These are phyloP conservation scores for Sphaerophoria taeniata DNA, from an alignment of 2,888 invertebrate genomes.

Conservation along the genomic window DNA sequence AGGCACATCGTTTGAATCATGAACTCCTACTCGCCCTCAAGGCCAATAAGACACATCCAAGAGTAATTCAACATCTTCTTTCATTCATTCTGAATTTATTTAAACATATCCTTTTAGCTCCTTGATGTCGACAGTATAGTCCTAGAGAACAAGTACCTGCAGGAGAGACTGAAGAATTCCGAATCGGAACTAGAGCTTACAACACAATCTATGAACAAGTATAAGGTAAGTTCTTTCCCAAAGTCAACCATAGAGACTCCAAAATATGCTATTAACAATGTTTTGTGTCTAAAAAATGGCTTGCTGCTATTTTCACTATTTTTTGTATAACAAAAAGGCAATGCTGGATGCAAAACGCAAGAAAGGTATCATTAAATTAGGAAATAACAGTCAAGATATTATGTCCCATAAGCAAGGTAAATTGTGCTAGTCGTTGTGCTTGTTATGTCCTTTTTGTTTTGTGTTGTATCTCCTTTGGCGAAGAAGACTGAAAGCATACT, in stretches of 20 bases:
- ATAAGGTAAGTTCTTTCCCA: constrained; percentile 85
- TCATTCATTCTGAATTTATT: neutral
- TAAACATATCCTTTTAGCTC: constrained; percentile 79
- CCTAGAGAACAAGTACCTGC: constrained; percentile 92
- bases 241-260: neutral
- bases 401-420: constrained; percentile 93
- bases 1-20: constrained; percentile 91
- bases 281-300: constrained; percentile 76
- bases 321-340: constrained; percentile 82
- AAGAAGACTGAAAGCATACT: too few relatives aligned
- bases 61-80: constrained; percentile 73
- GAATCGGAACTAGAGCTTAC: constrained; percentile 91
- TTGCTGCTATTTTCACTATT: constrained; percentile 40
- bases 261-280: constrained; percentile 29
- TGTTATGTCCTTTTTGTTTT: constrained; percentile 38
- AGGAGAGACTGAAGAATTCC: constrained; percentile 90
- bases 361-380: constrained; percentile 88
- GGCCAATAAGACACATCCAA: constrained; percentile 80
- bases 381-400: constrained; percentile 87
- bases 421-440: constrained; percentile 62
- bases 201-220: constrained; percentile 88
- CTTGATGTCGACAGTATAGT: constrained; percentile 91
- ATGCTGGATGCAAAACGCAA: constrained; percentile 89
- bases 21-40: constrained; percentile 89
- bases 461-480: too few relatives aligned